Evolutionary conservation across 2,797 vertebrate genomes (phyloP).

Genomic region (Gymnocypris eckloni): DNA sequence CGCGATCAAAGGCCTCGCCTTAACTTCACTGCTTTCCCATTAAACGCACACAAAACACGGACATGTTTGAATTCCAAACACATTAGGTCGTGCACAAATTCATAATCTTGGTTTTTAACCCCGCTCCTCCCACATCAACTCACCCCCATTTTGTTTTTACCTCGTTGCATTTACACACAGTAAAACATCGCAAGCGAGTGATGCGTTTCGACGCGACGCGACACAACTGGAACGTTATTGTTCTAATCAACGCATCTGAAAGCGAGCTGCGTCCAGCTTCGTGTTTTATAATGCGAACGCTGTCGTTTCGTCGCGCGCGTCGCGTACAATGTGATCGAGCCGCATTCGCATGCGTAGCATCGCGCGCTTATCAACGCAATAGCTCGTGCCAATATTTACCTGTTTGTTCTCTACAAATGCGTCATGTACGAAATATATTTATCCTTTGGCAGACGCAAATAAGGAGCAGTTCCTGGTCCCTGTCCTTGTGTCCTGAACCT

Average conservation of each 20-base stretch:
- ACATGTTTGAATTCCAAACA: conserved; percentile 15
- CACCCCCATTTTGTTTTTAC: conserved; percentile 63
- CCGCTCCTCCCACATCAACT: conserved; percentile 62
- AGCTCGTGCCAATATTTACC: conserved; percentile 55
- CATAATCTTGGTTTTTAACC: conserved; percentile 52
- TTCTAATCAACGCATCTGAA: background rate
- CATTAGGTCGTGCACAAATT: conserved; percentile 44
- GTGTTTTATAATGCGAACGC: background rate
- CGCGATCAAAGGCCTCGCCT: conserved; percentile 48
- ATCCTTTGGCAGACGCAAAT: conserved; percentile 59
- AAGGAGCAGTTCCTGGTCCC: conserved; percentile 60
- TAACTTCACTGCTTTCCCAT: conserved; percentile 17
- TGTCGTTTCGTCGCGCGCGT: background rate
- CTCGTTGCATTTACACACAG: conserved; percentile 59
- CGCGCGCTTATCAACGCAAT: conserved; percentile 19
- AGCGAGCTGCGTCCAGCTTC: background rate
- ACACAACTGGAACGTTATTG: background rate
- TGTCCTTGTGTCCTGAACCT: conserved; percentile 69
- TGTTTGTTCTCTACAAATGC: conserved; percentile 65
- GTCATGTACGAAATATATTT: conserved; percentile 59
- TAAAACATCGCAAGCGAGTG: conserved; percentile 44
- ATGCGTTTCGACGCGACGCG: conserved; percentile 37
- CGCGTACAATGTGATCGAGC: conserved; percentile 7
- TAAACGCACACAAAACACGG: conserved; percentile 9
- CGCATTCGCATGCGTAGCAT: conserved; percentile 38